phyloP scores from a whole-genome alignment of 2,888 invertebrate species.

The Liopterus haemorrhoidalis region DNA sequence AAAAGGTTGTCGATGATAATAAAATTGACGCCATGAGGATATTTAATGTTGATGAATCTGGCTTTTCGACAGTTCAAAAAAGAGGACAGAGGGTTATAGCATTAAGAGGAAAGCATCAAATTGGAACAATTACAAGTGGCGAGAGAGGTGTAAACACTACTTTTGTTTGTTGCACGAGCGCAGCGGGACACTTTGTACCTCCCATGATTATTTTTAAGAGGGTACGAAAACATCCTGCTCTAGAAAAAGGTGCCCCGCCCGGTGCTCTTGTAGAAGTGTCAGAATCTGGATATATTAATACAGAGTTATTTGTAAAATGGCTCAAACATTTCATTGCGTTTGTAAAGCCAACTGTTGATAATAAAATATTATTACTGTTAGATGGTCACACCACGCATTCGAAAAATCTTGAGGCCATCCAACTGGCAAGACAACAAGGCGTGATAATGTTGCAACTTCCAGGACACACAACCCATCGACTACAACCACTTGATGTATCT shows the following conservation, averaged over 20 bases:
- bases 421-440: slow-evolving; percentile 11
- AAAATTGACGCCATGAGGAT: too few species aligned
- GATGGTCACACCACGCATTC: slow-evolving; percentile 9
- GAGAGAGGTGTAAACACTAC: neutral
- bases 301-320: slow-evolving; percentile 8
- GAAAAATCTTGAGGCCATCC: slow-evolving; percentile 11
- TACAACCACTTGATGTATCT: slow-evolving; percentile 12
- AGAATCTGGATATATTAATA: slow-evolving; percentile 6
- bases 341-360: slow-evolving; percentile 2
- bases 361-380: slow-evolving; percentile 10
- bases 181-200: slow-evolving; percentile 7
- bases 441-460: slow-evolving; percentile 14
- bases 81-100: too few species aligned
- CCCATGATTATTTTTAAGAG: slow-evolving; percentile 12
- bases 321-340: slow-evolving; percentile 12
- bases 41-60: too few species aligned
- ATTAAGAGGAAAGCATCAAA: too few species aligned
- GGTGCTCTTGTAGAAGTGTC: slow-evolving; percentile 9
- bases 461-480: slow-evolving; percentile 9
- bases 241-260: neutral
- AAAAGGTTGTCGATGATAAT: too few species aligned
- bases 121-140: too few species aligned
- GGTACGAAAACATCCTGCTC: neutral
- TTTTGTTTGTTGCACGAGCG: neutral
- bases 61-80: too few species aligned